Conservation (phyloP, 64 coral and sea anemone genomes). For the Platygyra sinensis region DNA sequence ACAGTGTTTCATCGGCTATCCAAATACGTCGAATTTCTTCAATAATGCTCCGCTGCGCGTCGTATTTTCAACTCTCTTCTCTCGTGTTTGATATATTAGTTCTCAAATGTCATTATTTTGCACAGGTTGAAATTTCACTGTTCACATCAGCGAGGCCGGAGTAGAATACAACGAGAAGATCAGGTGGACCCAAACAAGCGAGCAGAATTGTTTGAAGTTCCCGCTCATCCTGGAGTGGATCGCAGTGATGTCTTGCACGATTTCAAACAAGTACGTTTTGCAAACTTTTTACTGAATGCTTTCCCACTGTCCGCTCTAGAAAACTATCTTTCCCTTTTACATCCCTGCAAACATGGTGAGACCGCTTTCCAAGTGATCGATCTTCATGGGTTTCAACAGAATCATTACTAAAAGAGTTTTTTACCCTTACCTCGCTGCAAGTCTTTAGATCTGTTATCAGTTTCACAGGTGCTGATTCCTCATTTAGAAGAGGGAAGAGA, state of each 20-base stretch:
- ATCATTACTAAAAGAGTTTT: not conserved
- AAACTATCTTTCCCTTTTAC: not conserved
- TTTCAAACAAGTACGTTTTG: slow-evolving; percentile 19
- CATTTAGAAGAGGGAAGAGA: not conserved
- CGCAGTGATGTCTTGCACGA: slow-evolving; percentile 28
- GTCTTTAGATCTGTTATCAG: not conserved
- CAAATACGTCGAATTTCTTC: too few relatives aligned
- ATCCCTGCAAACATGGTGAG: too few relatives aligned
- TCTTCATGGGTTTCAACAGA: too few relatives aligned
- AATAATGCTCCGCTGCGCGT: too few relatives aligned
- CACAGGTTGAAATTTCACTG: slow-evolving; percentile 4
- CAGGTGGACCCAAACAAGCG: not conserved
- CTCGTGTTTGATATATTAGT: too few relatives aligned
- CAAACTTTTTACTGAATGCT: not conserved
- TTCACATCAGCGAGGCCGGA: not conserved
- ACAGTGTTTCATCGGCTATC: too few relatives aligned
- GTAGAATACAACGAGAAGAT: slow-evolving; percentile 9
- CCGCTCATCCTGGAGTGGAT: slow-evolving; percentile 26
- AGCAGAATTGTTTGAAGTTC: slow-evolving; percentile 26
- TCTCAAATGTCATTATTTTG: not conserved
- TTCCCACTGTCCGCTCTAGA: not conserved
- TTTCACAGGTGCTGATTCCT: not conserved
- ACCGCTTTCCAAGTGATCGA: too few relatives aligned
- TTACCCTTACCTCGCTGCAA: not conserved
- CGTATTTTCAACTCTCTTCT: too few relatives aligned